Base-by-base conservation (phyloP, 1,140 invertebrate genomes). In the Lasioglossum albipes region DNA sequence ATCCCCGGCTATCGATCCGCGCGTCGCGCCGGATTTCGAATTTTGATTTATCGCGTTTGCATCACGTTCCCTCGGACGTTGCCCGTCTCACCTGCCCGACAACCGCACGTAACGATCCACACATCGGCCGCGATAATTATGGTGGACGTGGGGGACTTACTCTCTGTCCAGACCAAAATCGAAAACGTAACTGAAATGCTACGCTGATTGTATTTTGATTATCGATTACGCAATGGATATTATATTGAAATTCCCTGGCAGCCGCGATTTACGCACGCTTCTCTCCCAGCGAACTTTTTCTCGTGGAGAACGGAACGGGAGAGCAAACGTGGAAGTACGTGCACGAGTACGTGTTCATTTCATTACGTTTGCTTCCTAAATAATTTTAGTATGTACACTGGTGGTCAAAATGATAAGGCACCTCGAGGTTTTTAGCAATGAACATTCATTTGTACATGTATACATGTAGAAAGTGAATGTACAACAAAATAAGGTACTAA, bases 1-100 rank as follows among this genome's bases (percentile, higher is more conserved):
- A 88, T 89, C 81, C 85, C 86, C 10, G 86, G 86, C 83, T 84
- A 91, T 89, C 90, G 88, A 89, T 86, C 84, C 84, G 52, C 75
- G 80, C 87, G 81, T 84, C 87, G 75, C 86, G 79, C 82, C 88
- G 84, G 86, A 84, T 85, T 72, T 70, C 82, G 81, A 86, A 76
- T 75, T 79, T 84, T 87, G 86, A 87, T 87, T 87, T 87, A 87
- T 87, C 85, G 79, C 75, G 85, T 87, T 79, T 86, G 82, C 85
- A 85, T 87, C 85, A 81, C 81, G 81, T 54, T 78, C 52, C 69
- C 67, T 57, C 57, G 54, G 65, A 64, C 62, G 69, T 72, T 49
- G 36, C 54, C 3, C 54, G 67, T 54, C 70, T 59, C 84, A 75
- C 84, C 85, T 85, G 84, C 85, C 31, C 22, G 20, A 10, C 13